A percentile compares a stretch with the other conserved stretches of the same genome.
Conservation (phyloP, 2,113 vertebrate genomes). For the Myrmophylax atrothorax region DNA sequence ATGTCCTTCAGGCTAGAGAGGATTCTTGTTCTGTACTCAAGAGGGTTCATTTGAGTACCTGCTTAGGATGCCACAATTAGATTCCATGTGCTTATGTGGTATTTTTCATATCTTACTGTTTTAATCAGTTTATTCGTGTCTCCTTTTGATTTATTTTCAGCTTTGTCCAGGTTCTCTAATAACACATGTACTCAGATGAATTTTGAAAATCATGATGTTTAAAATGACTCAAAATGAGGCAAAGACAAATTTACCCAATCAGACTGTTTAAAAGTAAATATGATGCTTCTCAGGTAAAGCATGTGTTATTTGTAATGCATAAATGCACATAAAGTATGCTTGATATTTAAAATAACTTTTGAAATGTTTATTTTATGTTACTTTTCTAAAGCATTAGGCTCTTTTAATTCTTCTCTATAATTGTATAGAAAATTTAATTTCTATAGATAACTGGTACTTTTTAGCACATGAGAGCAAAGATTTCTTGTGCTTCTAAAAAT, state of each 20-base stretch:
- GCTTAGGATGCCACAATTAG: background rate
- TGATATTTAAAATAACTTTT: background rate
- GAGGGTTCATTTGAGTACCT: background rate
- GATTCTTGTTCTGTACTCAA: background rate
- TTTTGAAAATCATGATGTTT: background rate
- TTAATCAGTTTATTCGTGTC: background rate
- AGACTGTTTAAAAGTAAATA: background rate
- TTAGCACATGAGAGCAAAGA: background rate
- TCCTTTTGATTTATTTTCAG: background rate
- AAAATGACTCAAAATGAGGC: background rate
- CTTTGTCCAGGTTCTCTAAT: background rate
- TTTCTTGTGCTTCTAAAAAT: slow-evolving; percentile 4
- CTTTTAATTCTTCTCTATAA: background rate
- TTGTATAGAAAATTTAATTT: background rate
- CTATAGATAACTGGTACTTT: background rate
- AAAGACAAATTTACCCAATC: background rate
- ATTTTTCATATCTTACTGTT: background rate
- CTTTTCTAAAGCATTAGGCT: background rate
- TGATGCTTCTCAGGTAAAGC: background rate
- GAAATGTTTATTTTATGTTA: background rate
- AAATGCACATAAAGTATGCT: background rate
- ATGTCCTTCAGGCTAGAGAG: background rate
- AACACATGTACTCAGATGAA: background rate
- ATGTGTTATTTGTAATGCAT: background rate
- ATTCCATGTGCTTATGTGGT: background rate